Evolutionary conservation across 2,888 invertebrate species (phyloP).

Genomic region (Acleris sparsana): DNA sequence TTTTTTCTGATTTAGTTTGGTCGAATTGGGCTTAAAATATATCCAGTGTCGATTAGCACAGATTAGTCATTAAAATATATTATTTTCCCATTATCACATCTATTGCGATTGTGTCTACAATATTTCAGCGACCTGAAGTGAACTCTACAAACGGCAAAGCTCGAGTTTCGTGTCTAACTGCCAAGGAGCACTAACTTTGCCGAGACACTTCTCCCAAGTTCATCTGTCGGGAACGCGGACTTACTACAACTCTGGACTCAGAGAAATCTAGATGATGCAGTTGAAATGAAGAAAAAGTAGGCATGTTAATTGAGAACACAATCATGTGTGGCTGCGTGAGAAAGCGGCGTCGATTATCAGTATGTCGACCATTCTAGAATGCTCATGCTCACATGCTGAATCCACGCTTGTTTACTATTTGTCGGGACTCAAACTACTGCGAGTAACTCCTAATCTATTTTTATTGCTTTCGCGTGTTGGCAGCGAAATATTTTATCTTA

Average conservation of each 20-base stretch:
- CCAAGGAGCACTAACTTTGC: conserved; percentile 4
- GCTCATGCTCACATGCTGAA: conserved; percentile 16
- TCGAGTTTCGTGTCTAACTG: conserved; percentile 1
- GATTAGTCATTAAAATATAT: background rate
- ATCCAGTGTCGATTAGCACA: background rate
- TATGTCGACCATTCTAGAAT: conserved; percentile 33
- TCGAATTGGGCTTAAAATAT: no score
- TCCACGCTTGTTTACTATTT: conserved; percentile 17
- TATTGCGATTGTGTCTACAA: background rate
- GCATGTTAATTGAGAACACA: conserved; percentile 36
- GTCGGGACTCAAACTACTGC: conserved; percentile 8
- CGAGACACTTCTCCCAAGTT: conserved; percentile 6
- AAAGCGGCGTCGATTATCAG: conserved; percentile 31
- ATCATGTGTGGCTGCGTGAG: conserved; percentile 32
- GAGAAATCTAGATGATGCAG: conserved; percentile 34
- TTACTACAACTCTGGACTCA: conserved; percentile 14
- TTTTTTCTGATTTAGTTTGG: no score
- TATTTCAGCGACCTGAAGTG: conserved; percentile 4
- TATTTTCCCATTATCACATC: background rate
- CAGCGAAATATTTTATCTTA: conserved; percentile 5
- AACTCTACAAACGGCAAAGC: background rate
- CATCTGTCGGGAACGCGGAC: background rate
- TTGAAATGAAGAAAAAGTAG: conserved; percentile 27
- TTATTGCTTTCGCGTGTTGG: conserved; percentile 12
- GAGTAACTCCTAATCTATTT: conserved; percentile 9